phyloP scores from a whole-genome alignment of 2,797 vertebrate genomes.

The Trematomus bernacchii region DNA sequence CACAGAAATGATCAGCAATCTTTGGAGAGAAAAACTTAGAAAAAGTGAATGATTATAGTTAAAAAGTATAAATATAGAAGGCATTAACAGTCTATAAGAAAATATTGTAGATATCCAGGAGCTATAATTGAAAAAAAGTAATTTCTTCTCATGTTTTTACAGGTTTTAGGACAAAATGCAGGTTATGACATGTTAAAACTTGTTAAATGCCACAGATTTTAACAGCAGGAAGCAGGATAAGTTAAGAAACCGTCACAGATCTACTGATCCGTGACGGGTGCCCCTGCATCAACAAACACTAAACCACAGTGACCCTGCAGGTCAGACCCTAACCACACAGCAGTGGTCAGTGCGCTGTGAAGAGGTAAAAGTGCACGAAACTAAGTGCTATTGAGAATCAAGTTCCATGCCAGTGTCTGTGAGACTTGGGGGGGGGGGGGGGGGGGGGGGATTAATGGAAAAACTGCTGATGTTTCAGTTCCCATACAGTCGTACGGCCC shows the following conservation, averaged over 20 bases:
- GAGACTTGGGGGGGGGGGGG: background rate
- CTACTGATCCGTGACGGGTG: background rate
- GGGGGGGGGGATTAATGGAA: slow-evolving; percentile 13
- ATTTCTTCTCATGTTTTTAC: background rate
- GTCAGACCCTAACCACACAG: slow-evolving; percentile 30
- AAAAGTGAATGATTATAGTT: background rate
- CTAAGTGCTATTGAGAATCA: background rate
- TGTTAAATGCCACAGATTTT: background rate
- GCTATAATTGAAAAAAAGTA: no score
- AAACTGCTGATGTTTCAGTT: slow-evolving; percentile 58
- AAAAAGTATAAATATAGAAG: no score
- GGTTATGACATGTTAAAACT: background rate
- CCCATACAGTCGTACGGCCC: slow-evolving; percentile 58
- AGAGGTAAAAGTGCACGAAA: background rate
- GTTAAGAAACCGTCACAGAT: slow-evolving; percentile 8
- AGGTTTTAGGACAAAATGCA: background rate
- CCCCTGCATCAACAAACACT: slow-evolving; percentile 28
- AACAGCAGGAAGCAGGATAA: background rate
- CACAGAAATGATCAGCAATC: slow-evolving; percentile 59
- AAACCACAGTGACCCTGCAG: background rate
- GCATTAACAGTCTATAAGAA: background rate
- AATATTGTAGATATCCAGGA: background rate
- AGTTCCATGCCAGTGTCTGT: slow-evolving; percentile 1
- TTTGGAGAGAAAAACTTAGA: slow-evolving; percentile 12
- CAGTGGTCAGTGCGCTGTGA: background rate